Conservation (phyloP, 2,888 invertebrate species). For the Xylocampa areola region DNA sequence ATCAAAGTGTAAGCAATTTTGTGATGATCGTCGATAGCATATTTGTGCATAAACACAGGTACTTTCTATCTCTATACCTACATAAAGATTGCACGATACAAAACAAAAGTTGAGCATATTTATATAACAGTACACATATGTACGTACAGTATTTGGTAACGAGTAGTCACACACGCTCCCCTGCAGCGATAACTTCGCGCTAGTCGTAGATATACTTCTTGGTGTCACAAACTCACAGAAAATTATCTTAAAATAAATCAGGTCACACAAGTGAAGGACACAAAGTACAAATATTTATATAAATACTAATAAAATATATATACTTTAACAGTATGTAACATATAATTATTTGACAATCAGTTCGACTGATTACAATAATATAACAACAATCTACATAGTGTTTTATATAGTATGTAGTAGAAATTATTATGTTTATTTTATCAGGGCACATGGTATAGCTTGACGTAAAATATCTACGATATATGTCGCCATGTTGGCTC, state of each 20-base stretch:
- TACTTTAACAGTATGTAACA: conserved; percentile 64
- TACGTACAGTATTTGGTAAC: conserved; percentile 78
- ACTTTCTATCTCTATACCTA: conserved; percentile 73
- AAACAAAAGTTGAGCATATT: conserved; percentile 70
- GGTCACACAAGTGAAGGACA: conserved; percentile 88
- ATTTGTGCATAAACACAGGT: conserved; percentile 70
- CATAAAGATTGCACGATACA: conserved; percentile 77
- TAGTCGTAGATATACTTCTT: conserved; percentile 72
- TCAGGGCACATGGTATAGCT: conserved; percentile 72
- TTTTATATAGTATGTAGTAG: conserved; percentile 53
- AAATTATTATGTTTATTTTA: conserved; percentile 63
- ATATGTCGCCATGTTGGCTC: conserved; percentile 65
- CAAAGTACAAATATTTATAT: conserved; percentile 71
- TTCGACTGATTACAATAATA: conserved; percentile 70
- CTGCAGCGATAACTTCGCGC: conserved; percentile 35
- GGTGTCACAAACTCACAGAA: conserved; percentile 76
- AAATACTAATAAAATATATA: conserved; percentile 70
- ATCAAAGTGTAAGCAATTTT: conserved; percentile 62
- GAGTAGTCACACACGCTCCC: conserved; percentile 64
- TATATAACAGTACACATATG: conserved; percentile 69
- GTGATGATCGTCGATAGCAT: conserved; percentile 60
- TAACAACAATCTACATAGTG: conserved; percentile 58
- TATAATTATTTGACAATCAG: conserved; percentile 70
- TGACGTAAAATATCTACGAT: conserved; percentile 75
- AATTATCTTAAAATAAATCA: conserved; percentile 87